Percentiles rank a stretch among this genome's conserved stretches.
These are phyloP conservation scores for Loris lydekkerianus DNA, from an alignment of 2,797 vertebrate genomes.

Conservation along the genomic window DNA sequence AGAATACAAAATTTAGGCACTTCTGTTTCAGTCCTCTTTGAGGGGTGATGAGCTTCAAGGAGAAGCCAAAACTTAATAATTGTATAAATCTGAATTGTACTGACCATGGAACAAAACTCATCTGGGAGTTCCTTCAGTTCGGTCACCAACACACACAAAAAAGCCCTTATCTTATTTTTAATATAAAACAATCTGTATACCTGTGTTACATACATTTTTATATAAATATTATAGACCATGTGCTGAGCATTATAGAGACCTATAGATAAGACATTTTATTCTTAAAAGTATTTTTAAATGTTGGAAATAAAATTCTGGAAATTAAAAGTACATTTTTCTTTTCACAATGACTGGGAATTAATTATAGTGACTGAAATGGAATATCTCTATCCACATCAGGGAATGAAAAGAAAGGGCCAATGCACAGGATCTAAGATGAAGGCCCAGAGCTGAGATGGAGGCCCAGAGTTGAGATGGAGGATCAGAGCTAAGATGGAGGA, in stretches of 20 bases:
- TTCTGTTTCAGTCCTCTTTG: neutral
- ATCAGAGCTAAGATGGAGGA: too few species aligned
- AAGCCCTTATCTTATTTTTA: neutral
- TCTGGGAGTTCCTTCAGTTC: neutral
- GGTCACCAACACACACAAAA: neutral
- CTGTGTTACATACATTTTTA: neutral
- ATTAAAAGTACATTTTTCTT: neutral
- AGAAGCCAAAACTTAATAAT: neutral
- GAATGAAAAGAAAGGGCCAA: neutral
- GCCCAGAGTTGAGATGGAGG: too few species aligned
- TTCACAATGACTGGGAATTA: neutral
- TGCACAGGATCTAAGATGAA: neutral
- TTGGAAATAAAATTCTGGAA: neutral
- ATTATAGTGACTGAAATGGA: neutral
- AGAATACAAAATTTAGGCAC: neutral
- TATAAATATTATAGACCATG: neutral
- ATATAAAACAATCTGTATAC: neutral
- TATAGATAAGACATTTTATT: neutral
- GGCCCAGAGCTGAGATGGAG: too few species aligned
- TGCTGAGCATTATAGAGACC: neutral
- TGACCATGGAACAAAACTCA: neutral
- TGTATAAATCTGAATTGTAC: neutral
- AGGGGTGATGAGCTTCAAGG: neutral
- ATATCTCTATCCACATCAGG: neutral
- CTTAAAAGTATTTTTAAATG: neutral